phyloP scores from a whole-genome alignment of 2,888 invertebrate genomes.

The Microchrysa polita region DNA sequence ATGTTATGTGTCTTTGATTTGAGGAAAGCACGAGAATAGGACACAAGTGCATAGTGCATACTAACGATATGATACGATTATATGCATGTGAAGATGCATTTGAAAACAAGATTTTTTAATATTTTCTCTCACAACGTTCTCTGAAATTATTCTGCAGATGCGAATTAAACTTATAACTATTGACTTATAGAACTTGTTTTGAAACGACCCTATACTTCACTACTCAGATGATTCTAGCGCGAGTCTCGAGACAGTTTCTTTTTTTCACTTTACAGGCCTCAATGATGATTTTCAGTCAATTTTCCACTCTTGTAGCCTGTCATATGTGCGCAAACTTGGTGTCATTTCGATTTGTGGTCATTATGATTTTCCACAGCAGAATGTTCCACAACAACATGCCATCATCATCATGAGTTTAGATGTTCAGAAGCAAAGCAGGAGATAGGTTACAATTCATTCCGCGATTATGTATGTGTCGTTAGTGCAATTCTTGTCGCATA shows the following conservation, averaged over 20 bases:
- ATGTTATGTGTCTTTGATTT: too few relatives aligned
- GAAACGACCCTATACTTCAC: conserved; percentile 34
- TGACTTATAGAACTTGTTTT: conserved; percentile 30
- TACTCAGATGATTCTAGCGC: neutral
- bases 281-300: neutral
- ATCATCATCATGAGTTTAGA: too few relatives aligned
- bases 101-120: conserved; percentile 11
- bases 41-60: too few relatives aligned
- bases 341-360: conserved; percentile 20
- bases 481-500: too few relatives aligned
- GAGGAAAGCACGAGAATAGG: neutral
- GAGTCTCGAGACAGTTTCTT: conserved; percentile 14
- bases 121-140: conserved; percentile 27
- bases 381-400: too few relatives aligned
- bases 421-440: too few relatives aligned
- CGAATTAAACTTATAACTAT: conserved; percentile 40
- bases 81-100: neutral
- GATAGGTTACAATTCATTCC: too few relatives aligned
- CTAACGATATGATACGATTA: too few relatives aligned
- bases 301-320: neutral
- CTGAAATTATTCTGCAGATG: conserved; percentile 4
- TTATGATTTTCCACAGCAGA: conserved; percentile 29
- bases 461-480: too few relatives aligned
- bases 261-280: neutral
- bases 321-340: conserved; percentile 23